A percentile compares a stretch with the other conserved stretches of the same genome.
Conservation (phyloP, 2,888 invertebrate genomes). For the Apeira syringaria region DNA sequence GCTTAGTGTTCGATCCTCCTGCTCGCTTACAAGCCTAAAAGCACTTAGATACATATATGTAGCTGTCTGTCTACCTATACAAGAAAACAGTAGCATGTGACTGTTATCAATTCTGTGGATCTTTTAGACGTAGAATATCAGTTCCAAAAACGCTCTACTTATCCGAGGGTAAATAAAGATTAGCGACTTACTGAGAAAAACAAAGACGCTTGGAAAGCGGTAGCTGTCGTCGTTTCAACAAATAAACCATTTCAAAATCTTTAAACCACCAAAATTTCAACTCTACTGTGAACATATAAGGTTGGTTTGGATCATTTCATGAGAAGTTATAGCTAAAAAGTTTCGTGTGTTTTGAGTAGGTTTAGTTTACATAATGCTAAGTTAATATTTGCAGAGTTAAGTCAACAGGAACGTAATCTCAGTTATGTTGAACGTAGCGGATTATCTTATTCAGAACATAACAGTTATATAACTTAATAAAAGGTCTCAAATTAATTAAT, state of each 20-base stretch:
- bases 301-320: slow-evolving; percentile 9
- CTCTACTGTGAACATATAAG: slow-evolving; percentile 18
- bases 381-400: slow-evolving; percentile 67
- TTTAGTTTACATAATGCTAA: slow-evolving; percentile 58
- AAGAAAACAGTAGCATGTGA: too few species aligned
- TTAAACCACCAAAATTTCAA: slow-evolving; percentile 17
- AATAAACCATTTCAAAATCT: slow-evolving; percentile 10
- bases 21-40: too few species aligned
- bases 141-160: neutral
- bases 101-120: neutral
- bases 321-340: slow-evolving; percentile 26
- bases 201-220: slow-evolving; percentile 62
- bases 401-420: slow-evolving; percentile 60
- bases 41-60: too few species aligned
- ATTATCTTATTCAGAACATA: slow-evolving; percentile 59
- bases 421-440: slow-evolving; percentile 49
- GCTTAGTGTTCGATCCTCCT: too few species aligned
- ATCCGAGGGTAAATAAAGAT: slow-evolving; percentile 48
- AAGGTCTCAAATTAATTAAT: too few species aligned
- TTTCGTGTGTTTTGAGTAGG: slow-evolving; percentile 40
- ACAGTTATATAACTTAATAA: too few species aligned
- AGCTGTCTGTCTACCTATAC: too few species aligned
- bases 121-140: neutral
- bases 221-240: slow-evolving; percentile 51
- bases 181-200: slow-evolving; percentile 61